These are phyloP conservation scores for Agrotis clavis DNA, from an alignment of 2,888 invertebrate species.

Conservation along the genomic window DNA sequence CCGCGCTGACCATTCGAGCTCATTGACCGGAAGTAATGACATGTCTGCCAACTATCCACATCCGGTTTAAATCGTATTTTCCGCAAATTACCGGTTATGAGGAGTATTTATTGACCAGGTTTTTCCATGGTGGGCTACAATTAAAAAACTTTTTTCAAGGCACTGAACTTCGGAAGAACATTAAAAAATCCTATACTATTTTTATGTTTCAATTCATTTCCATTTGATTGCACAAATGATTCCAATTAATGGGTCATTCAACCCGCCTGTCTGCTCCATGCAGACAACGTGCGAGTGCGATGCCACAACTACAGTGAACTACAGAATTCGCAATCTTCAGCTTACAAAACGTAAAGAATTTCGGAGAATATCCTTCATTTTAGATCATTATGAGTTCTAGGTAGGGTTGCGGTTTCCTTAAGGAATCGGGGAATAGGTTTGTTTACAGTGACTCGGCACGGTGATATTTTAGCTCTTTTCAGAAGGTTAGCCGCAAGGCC, in stretches of 20 bases:
- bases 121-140: not conserved
- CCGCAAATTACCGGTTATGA: slow-evolving; percentile 43
- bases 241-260: slow-evolving; percentile 43
- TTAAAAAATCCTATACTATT: slow-evolving; percentile 29
- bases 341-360: slow-evolving; percentile 2
- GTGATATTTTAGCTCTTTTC: slow-evolving; percentile 8
- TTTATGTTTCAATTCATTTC: not conserved
- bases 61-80: slow-evolving; percentile 42
- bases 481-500: slow-evolving; percentile 22
- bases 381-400: slow-evolving; percentile 17
- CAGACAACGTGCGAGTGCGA: slow-evolving; percentile 40
- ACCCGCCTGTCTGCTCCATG: slow-evolving; percentile 17
- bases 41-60: slow-evolving; percentile 42
- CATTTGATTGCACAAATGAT: accelerated
- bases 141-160: not conserved
- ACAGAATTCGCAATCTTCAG: slow-evolving; percentile 9
- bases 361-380: not conserved
- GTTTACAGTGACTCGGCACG: slow-evolving; percentile 8
- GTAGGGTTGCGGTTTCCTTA: slow-evolving; percentile 11
- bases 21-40: slow-evolving; percentile 46
- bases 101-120: slow-evolving; percentile 18
- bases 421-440: slow-evolving; percentile 28
- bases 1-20: slow-evolving; percentile 3
- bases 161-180: not conserved
- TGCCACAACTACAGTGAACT: slow-evolving; percentile 39